Evolutionary conservation across 2,113 vertebrate genomes (phyloP).

Genomic region (Myotis lucifugus): DNA sequence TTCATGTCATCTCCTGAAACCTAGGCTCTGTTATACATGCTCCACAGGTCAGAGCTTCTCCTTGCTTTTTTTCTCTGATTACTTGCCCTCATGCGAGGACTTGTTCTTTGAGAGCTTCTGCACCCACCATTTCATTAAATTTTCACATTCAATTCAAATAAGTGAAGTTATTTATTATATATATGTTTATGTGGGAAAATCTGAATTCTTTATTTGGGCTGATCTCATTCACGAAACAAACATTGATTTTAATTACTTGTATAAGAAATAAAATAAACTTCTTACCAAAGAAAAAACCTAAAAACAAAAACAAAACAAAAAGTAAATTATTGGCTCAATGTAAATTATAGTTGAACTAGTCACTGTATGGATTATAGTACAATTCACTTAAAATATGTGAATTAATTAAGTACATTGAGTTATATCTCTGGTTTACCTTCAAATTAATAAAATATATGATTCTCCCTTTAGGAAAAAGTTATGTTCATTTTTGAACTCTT

Average conservation of each 20-base stretch:
- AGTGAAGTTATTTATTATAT: background rate
- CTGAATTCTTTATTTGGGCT: background rate
- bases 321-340: background rate
- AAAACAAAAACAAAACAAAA: background rate
- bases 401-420: constrained; percentile 26
- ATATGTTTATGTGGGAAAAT: background rate
- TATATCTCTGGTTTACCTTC: background rate
- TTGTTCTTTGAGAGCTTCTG: background rate
- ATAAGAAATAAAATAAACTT: background rate
- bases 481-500: background rate
- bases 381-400: background rate
- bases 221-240: background rate
- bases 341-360: background rate
- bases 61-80: background rate
- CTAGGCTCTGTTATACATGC: background rate
- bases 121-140: background rate
- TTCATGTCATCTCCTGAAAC: background rate
- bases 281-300: background rate
- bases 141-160: background rate
- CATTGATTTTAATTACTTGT: constrained; percentile 24
- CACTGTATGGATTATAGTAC: background rate
- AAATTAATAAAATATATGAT: constrained; percentile 22
- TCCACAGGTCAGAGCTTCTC: background rate
- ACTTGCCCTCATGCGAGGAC: background rate
- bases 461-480: background rate